These are phyloP conservation scores for Campoplex nolae DNA, from an alignment of 2,888 invertebrate species.

Conservation along the genomic window DNA sequence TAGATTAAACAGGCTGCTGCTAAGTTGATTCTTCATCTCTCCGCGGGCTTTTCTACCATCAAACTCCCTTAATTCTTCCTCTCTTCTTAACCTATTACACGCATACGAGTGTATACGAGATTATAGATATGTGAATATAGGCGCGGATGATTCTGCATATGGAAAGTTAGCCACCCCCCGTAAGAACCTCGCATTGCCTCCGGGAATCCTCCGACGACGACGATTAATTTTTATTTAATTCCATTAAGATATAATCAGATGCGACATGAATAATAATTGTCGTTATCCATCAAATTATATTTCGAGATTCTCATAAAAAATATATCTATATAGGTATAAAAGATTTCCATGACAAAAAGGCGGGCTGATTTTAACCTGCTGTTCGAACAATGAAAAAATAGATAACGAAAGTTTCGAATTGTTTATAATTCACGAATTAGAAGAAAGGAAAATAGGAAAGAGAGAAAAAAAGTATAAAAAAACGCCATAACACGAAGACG, in stretches of 20 bases:
- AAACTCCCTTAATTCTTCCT: slow-evolving; percentile 41
- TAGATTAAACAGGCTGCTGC: slow-evolving; percentile 77
- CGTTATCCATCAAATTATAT: too few relatives aligned
- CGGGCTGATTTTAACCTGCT: neutral
- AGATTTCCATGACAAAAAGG: neutral
- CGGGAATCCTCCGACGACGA: too few relatives aligned
- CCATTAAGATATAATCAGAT: too few relatives aligned
- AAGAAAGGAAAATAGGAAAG: slow-evolving; percentile 35
- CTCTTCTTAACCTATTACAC: neutral
- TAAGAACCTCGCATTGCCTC: neutral
- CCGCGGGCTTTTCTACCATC: slow-evolving; percentile 27
- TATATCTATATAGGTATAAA: too few relatives aligned
- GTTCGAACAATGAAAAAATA: too few relatives aligned
- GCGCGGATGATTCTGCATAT: neutral
- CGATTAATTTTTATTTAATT: too few relatives aligned
- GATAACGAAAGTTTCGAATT: neutral
- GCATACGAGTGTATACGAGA: neutral
- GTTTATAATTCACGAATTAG: neutral
- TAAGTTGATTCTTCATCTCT: slow-evolving; percentile 54
- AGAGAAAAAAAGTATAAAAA: neutral
- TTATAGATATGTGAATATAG: neutral
- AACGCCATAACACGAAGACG: slow-evolving; percentile 29
- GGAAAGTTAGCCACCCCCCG: neutral
- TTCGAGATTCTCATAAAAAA: too few relatives aligned
- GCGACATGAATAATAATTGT: too few relatives aligned